Evolutionary conservation across 2,888 invertebrate species (phyloP).

Genomic region (Pandemis heparana): DNA sequence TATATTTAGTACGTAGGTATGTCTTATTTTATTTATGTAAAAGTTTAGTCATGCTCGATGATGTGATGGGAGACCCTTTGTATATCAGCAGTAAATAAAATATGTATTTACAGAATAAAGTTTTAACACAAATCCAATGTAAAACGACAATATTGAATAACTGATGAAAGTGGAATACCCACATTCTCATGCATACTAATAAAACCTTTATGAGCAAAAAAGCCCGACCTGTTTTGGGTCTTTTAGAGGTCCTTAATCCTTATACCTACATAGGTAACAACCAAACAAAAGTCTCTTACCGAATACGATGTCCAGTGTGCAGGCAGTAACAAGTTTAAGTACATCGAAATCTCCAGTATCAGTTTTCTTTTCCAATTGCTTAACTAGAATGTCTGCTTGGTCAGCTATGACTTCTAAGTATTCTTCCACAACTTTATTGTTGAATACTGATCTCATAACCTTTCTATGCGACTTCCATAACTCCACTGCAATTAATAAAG

Average conservation of each 20-base stretch:
- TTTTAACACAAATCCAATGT: too few species aligned
- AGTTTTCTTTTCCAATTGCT: conserved; percentile 69
- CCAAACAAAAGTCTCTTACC: conserved; percentile 70
- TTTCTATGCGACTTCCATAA: conserved; percentile 87
- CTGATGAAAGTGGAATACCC: neutral
- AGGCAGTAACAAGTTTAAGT: conserved; percentile 82
- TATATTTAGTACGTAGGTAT: too few species aligned
- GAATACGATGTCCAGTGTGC: conserved; percentile 87
- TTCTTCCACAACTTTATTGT: conserved; percentile 87
- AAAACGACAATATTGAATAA: neutral
- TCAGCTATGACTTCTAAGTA: conserved; percentile 87
- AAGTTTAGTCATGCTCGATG: neutral
- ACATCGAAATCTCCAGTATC: conserved; percentile 79
- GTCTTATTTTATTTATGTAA: neutral
- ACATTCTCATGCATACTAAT: too few species aligned
- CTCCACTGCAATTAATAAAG: conserved; percentile 67
- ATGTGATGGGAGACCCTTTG: too few species aligned
- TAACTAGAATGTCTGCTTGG: conserved; percentile 81
- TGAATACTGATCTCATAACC: conserved; percentile 87
- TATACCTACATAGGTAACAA: neutral
- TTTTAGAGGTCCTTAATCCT: neutral
- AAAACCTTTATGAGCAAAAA: neutral
- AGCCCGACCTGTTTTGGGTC: neutral
- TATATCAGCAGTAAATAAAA: too few species aligned
- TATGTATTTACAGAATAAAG: too few species aligned